These are phyloP conservation scores for Sitobion miscanthi DNA, from an alignment of 1,140 invertebrate species.

Conservation along the genomic window DNA sequence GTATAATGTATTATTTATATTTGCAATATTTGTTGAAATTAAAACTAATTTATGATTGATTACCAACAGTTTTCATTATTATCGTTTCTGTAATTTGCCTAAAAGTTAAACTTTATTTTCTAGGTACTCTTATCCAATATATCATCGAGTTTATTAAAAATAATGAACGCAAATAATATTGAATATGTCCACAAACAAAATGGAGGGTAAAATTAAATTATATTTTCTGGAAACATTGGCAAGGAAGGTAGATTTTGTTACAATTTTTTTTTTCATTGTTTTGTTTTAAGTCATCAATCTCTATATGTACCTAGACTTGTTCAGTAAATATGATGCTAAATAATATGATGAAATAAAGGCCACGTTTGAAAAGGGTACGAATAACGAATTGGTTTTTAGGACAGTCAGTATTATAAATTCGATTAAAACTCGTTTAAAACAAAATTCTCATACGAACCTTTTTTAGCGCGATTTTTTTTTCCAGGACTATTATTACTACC, in stretches of 20 bases:
- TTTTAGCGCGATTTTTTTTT: background rate
- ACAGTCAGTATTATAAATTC: constrained; percentile 7
- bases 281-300: constrained; percentile 9
- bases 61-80: background rate
- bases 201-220: background rate
- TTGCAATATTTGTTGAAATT: background rate
- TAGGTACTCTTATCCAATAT: background rate
- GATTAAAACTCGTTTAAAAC: constrained; percentile 21
- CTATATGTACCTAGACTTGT: background rate
- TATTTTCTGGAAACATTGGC: background rate
- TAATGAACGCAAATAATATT: background rate
- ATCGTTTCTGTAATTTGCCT: background rate
- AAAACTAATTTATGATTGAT: background rate
- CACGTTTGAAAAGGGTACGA: constrained; percentile 7
- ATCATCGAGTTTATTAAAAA: background rate
- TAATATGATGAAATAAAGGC: background rate
- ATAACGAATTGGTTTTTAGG: background rate
- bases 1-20: background rate
- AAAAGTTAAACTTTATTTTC: background rate
- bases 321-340: background rate
- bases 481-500: background rate
- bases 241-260: background rate
- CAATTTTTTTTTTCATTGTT: background rate
- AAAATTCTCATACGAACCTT: background rate
- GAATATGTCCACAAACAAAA: background rate